Evolutionary conservation across 2,888 invertebrate species (phyloP).

Genomic region (Caenorhabditis zanzibari): DNA sequence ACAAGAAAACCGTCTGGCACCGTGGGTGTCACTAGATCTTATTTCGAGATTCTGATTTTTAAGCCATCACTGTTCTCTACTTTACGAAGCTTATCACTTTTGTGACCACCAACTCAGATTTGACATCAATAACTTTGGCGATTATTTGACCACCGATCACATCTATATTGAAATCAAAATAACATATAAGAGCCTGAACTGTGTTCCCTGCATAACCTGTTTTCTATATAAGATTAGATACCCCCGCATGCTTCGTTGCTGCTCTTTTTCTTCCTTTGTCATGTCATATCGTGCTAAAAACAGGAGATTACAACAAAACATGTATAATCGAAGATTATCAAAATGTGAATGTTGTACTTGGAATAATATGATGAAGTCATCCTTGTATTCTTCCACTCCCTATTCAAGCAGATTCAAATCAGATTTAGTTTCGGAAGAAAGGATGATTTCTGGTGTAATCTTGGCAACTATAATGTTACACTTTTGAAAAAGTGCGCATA

Average conservation of each 20-base stretch:
- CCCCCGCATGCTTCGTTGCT: slow-evolving; percentile 15
- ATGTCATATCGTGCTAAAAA: slow-evolving; percentile 16
- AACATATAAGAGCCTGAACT: slow-evolving; percentile 9
- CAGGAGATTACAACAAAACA: slow-evolving; percentile 43
- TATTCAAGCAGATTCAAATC: slow-evolving; percentile 27
- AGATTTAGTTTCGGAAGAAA: slow-evolving; percentile 17
- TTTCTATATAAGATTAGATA: slow-evolving; percentile 1
- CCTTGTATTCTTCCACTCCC: not conserved
- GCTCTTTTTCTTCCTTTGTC: slow-evolving; percentile 4
- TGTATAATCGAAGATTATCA: slow-evolving; percentile 42
- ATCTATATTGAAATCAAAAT: not conserved
- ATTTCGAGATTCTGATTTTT: slow-evolving; percentile 26
- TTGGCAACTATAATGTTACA: slow-evolving; percentile 26
- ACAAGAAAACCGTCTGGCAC: slow-evolving; percentile 16
- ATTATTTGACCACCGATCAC: slow-evolving; percentile 12
- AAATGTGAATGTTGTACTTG: slow-evolving; percentile 40
- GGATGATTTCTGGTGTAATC: slow-evolving; percentile 35
- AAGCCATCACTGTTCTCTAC: slow-evolving; percentile 37
- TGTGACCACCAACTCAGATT: slow-evolving; percentile 36
- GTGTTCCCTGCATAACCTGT: not conserved
- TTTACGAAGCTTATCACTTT: slow-evolving; percentile 32
- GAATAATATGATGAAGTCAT: slow-evolving; percentile 44
- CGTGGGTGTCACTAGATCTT: slow-evolving; percentile 34
- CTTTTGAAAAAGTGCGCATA: slow-evolving; percentile 35
- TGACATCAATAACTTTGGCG: slow-evolving; percentile 10